phyloP scores from a whole-genome alignment of 1,140 invertebrate species.

The Eulimnadia texana region DNA sequence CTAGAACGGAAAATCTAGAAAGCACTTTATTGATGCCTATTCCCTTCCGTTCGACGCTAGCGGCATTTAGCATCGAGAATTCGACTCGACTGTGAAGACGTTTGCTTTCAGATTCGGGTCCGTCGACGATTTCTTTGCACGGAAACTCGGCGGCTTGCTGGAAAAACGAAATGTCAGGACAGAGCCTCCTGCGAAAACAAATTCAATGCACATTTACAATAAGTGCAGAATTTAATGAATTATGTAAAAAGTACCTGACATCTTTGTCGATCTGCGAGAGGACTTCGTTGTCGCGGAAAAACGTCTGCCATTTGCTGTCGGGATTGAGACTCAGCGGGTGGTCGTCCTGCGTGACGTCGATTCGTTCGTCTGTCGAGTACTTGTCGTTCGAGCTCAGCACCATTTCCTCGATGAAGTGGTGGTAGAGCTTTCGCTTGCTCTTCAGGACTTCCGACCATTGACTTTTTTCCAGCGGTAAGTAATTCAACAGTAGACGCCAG shows the following conservation, averaged over 20 bases:
- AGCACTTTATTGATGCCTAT: conserved; percentile 75
- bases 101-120: conserved; percentile 51
- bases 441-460: conserved; percentile 47
- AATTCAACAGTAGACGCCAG: conserved; percentile 71
- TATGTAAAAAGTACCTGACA: conserved; percentile 45
- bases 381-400: conserved; percentile 56
- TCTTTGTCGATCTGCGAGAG: conserved; percentile 94
- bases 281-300: conserved; percentile 93
- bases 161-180: conserved; percentile 94
- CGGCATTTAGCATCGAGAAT: conserved; percentile 64
- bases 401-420: conserved; percentile 77
- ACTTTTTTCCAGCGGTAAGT: conserved; percentile 48
- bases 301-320: conserved; percentile 81
- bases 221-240: neutral
- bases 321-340: conserved; percentile 89
- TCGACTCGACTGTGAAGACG: conserved; percentile 76
- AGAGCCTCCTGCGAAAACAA: conserved; percentile 50
- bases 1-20: conserved; percentile 10
- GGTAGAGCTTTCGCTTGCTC: conserved; percentile 58
- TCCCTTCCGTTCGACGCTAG: conserved; percentile 72
- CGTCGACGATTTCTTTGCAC: conserved; percentile 46
- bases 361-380: conserved; percentile 32
- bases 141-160: conserved; percentile 82
- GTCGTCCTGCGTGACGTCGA: conserved; percentile 45
- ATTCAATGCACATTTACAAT: neutral